Evolutionary conservation across 2,113 vertebrate genomes (phyloP).

Genomic region (Rhadina sibilatrix): DNA sequence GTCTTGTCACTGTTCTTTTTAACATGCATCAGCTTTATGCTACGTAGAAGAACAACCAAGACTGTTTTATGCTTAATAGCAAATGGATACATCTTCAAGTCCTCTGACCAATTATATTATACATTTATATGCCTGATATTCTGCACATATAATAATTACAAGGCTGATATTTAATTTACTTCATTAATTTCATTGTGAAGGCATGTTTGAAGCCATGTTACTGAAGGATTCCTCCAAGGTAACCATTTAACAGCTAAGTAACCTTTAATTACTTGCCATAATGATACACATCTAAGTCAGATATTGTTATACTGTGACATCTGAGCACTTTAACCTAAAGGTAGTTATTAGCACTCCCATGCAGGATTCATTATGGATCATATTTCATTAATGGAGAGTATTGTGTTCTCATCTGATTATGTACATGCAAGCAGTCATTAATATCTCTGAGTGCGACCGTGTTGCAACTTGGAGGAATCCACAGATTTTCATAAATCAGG

Average conservation of each 20-base stretch:
- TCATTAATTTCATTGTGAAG: constrained; percentile 28
- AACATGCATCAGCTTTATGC: neutral
- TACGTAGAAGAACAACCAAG: neutral
- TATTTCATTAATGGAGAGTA: constrained; percentile 40
- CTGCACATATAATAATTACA: neutral
- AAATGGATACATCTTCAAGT: neutral
- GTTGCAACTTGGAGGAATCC: neutral
- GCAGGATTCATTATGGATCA: constrained; percentile 15
- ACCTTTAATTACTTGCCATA: constrained; percentile 49
- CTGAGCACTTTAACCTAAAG: constrained; percentile 48
- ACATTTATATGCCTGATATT: neutral
- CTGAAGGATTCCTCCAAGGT: constrained; percentile 36
- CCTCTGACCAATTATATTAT: neutral
- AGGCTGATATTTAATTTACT: constrained; percentile 4
- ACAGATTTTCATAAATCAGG: neutral
- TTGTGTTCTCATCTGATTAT: constrained; percentile 17
- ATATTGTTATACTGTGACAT: constrained; percentile 28
- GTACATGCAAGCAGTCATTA: neutral
- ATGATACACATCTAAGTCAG: constrained; percentile 39
- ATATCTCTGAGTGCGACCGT: neutral
- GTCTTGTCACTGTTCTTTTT: neutral
- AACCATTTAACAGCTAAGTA: constrained; percentile 45
- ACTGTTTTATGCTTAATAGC: neutral
- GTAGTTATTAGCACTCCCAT: constrained; percentile 29
- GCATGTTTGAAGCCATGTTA: constrained; percentile 6